Percentiles rank a stretch among this genome's conserved stretches.
phyloP scores from a whole-genome alignment of 2,797 vertebrate species.

The Anguilla obscura region DNA sequence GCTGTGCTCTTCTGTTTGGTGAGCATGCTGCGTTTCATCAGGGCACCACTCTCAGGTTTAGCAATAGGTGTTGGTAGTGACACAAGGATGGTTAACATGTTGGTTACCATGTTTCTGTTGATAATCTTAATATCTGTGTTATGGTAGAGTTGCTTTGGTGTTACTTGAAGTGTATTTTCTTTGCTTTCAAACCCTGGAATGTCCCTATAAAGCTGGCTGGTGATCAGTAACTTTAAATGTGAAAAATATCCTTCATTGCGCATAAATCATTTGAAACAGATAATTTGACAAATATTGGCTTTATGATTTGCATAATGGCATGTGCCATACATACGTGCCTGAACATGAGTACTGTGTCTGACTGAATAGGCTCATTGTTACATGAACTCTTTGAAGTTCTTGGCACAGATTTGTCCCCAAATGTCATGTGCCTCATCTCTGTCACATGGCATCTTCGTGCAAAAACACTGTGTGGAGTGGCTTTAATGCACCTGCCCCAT shows the following conservation, averaged over 20 bases:
- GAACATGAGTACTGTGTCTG: background rate
- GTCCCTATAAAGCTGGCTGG: no score
- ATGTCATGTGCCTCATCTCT: background rate
- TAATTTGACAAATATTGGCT: background rate
- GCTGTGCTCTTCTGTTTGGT: background rate
- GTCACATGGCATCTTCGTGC: conserved; percentile 2
- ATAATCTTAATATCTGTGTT: background rate
- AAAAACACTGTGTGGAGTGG: background rate
- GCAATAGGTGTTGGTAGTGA: background rate
- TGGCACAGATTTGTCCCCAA: background rate
- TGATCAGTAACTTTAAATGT: no score
- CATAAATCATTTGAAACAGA: background rate
- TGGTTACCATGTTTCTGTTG: background rate
- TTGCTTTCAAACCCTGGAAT: background rate
- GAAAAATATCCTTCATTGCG: background rate
- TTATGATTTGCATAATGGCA: background rate
- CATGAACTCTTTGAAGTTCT: background rate
- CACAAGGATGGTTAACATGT: background rate
- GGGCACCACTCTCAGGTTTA: background rate
- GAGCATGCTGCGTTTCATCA: background rate
- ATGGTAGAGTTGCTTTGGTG: background rate
- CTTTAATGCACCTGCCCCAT: background rate
- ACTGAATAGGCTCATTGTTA: background rate
- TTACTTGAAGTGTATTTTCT: background rate
- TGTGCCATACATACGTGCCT: background rate